Percentiles rank a stretch among this genome's conserved stretches.
Evolutionary conservation across 2,888 invertebrate genomes (phyloP).

Genomic region (Cosmorhoe ocellata): DNA sequence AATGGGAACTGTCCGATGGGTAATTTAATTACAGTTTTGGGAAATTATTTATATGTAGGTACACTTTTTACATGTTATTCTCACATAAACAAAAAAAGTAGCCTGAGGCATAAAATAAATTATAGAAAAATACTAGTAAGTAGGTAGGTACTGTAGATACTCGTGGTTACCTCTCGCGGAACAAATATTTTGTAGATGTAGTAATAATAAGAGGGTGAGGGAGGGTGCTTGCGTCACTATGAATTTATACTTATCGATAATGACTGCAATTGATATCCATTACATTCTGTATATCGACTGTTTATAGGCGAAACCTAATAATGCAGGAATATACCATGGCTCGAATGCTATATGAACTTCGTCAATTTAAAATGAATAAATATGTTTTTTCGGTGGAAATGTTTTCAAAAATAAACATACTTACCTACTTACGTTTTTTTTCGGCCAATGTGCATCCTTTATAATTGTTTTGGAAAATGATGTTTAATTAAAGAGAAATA

Average conservation of each 20-base stretch:
- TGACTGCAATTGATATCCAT: slow-evolving; percentile 58
- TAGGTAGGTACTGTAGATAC: slow-evolving; percentile 23
- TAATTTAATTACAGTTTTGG: slow-evolving; percentile 5
- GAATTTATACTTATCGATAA: slow-evolving; percentile 72
- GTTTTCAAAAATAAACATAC: too few relatives aligned
- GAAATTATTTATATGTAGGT: neutral
- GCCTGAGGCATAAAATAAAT: slow-evolving; percentile 21
- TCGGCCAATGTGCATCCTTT: too few relatives aligned
- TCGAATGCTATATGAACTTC: too few relatives aligned
- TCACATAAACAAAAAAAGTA: slow-evolving; percentile 13
- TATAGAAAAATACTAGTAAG: too few relatives aligned
- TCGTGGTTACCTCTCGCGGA: slow-evolving; percentile 65
- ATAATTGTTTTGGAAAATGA: too few relatives aligned
- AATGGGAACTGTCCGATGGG: slow-evolving; percentile 7
- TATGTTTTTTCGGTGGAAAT: too few relatives aligned
- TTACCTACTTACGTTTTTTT: too few relatives aligned
- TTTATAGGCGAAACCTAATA: slow-evolving; percentile 33
- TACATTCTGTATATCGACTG: slow-evolving; percentile 39
- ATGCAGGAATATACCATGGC: neutral
- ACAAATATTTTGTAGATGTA: slow-evolving; percentile 52
- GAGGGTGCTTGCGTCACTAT: slow-evolving; percentile 64
- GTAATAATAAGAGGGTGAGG: slow-evolving; percentile 63
- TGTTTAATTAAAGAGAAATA: too few relatives aligned
- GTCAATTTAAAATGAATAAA: too few relatives aligned
- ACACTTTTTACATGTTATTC: neutral